Evolutionary conservation across 2,113 vertebrate genomes (phyloP).

Genomic region (Channa maculata): DNA sequence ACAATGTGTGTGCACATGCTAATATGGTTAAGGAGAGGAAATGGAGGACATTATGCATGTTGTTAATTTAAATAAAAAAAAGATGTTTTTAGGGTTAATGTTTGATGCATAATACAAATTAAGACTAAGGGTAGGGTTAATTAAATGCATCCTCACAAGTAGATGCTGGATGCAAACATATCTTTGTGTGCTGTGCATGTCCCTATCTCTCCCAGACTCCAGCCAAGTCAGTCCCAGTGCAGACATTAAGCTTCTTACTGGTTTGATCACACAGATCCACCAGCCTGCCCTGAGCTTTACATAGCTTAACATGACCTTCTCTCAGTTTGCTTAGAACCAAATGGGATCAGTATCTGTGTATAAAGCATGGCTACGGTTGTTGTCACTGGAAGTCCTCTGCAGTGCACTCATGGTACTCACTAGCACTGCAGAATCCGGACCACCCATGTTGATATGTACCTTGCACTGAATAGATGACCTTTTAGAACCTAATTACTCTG

Average conservation of each 20-base stretch:
- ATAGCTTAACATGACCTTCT: constrained; percentile 66
- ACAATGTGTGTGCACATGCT: neutral
- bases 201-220: constrained; percentile 49
- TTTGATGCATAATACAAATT: too few relatives aligned
- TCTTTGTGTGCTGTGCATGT: constrained; percentile 14
- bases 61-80: neutral
- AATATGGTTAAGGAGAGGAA: neutral
- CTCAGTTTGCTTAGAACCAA: constrained; percentile 21
- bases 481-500: neutral
- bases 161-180: neutral
- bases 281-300: constrained; percentile 65
- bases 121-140: constrained; percentile 1
- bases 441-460: constrained; percentile 13
- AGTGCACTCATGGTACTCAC: neutral
- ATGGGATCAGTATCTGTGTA: constrained; percentile 19
- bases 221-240: constrained; percentile 57
- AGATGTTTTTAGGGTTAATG: too few relatives aligned
- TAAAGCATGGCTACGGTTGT: constrained; percentile 3
- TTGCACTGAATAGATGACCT: neutral
- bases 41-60: neutral
- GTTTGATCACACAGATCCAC: constrained; percentile 76
- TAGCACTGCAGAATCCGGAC: constrained; percentile 29
- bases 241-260: constrained; percentile 80
- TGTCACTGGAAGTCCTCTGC: constrained; percentile 8
- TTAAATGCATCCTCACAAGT: constrained; percentile 10